A percentile compares a stretch with the other conserved stretches of the same genome.
Evolutionary conservation across 1,140 invertebrate species (phyloP).

Genomic region (Goniozus legneri): DNA sequence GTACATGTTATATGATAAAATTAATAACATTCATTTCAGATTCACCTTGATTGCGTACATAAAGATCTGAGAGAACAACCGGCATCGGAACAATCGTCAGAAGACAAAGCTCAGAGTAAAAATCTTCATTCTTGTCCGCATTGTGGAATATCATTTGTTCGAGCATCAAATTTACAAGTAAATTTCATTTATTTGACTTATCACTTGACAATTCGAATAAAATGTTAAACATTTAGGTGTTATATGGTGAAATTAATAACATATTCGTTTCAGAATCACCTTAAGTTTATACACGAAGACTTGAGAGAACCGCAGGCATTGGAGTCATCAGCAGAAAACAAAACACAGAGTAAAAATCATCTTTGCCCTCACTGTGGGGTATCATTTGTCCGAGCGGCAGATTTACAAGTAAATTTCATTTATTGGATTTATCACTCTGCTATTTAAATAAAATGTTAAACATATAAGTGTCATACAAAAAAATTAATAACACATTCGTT

Average conservation of each 20-base stretch:
- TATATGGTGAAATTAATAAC: too few species aligned
- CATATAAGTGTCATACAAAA: too few species aligned
- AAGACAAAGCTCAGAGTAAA: too few species aligned
- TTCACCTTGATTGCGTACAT: too few species aligned
- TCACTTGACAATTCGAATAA: too few species aligned
- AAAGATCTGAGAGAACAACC: slow-evolving; percentile 28
- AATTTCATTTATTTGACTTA: slow-evolving; percentile 2
- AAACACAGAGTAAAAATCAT: slow-evolving; percentile 51
- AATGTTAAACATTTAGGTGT: too few species aligned
- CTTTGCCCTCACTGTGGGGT: slow-evolving; percentile 46
- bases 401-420: slow-evolving; percentile 42
- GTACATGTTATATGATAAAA: too few species aligned
- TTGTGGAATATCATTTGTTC: slow-evolving; percentile 41
- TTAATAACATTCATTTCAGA: too few species aligned
- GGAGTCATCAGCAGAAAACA: slow-evolving; percentile 55
- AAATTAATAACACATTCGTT: too few species aligned
- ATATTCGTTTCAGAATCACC: background rate
- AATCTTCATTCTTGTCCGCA: slow-evolving; percentile 41
- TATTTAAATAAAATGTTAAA: too few species aligned
- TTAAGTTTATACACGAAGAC: slow-evolving; percentile 32
- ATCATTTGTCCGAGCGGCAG: slow-evolving; percentile 35
- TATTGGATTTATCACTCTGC: too few species aligned
- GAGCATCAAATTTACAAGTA: slow-evolving; percentile 38
- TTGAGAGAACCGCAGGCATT: slow-evolving; percentile 13
- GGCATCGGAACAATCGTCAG: too few species aligned